Evolutionary conservation across 2,888 invertebrate genomes (phyloP).

Genomic region (Drosophila algonquin): DNA sequence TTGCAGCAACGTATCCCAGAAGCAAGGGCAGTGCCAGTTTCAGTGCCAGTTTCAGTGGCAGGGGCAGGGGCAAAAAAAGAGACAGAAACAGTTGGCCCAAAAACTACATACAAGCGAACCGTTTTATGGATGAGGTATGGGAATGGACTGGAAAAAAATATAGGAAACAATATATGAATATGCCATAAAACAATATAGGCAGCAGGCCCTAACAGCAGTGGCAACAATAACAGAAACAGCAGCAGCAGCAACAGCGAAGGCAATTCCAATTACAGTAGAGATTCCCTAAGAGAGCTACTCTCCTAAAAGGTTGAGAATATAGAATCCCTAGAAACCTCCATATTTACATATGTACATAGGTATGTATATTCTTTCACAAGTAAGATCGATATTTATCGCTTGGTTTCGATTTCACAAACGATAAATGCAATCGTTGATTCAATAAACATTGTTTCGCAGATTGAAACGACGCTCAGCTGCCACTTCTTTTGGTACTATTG

Average conservation of each 20-base stretch:
- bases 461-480: too few relatives aligned
- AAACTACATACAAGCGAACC: constrained; percentile 51
- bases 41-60: too few relatives aligned
- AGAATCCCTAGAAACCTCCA: not conserved
- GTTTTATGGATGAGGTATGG: constrained; percentile 48
- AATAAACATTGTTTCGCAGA: not conserved
- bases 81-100: constrained; percentile 57
- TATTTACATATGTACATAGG: too few relatives aligned
- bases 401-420: not conserved
- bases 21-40: not conserved
- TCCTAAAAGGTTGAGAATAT: not conserved
- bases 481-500: too few relatives aligned
- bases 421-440: not conserved
- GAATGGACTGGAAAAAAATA: constrained; percentile 34
- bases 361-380: not conserved
- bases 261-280: constrained; percentile 60
- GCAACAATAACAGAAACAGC: constrained; percentile 36
- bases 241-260: constrained; percentile 37
- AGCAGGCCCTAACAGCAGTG: constrained; percentile 57
- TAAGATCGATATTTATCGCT: not conserved
- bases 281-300: constrained; percentile 17
- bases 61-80: constrained; percentile 46
- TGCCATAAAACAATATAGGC: constrained; percentile 75
- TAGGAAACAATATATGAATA: constrained; percentile 76
- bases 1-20: constrained; percentile 67